A percentile compares a stretch with the other conserved stretches of the same genome.
Evolutionary conservation across 2,797 vertebrate genomes (phyloP).

Genomic region (Pipistrellus kuhlii): DNA sequence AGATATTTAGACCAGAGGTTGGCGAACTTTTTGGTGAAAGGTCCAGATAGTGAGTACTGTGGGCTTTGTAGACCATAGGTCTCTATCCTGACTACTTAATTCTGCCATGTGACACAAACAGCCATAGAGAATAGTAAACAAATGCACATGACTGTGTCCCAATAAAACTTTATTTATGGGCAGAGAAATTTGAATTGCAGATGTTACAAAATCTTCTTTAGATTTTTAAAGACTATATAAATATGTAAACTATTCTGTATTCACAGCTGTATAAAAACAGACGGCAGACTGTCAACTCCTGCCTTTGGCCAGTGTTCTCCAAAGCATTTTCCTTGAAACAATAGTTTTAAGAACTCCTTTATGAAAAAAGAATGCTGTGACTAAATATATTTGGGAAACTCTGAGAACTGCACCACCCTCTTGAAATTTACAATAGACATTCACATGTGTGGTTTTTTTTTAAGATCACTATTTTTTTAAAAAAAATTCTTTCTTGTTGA

Average conservation of each 20-base stretch:
- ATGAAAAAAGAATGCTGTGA: neutral
- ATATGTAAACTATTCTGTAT: constrained; percentile 14
- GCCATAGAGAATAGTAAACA: neutral
- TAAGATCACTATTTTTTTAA: too few species aligned
- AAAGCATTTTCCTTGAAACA: constrained; percentile 41
- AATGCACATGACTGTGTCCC: neutral
- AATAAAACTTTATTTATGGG: constrained; percentile 17
- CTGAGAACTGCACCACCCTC: neutral
- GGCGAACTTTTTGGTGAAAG: neutral
- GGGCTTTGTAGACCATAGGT: neutral
- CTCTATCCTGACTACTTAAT: neutral
- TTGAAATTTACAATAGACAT: neutral
- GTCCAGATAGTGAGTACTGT: neutral
- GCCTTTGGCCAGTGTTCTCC: neutral
- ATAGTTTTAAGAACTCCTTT: constrained; percentile 21
- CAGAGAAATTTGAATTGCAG: constrained; percentile 19
- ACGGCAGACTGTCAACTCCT: neutral
- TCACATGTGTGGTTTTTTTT: neutral
- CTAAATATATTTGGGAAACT: neutral
- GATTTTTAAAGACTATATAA: constrained; percentile 49
- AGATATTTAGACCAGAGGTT: constrained; percentile 1
- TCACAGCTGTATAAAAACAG: neutral
- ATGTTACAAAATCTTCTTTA: neutral
- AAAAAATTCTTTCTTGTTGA: too few species aligned
- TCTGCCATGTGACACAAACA: neutral